phyloP scores from a whole-genome alignment of 2,797 vertebrate genomes.

The Acrocephalus scirpaceus region DNA sequence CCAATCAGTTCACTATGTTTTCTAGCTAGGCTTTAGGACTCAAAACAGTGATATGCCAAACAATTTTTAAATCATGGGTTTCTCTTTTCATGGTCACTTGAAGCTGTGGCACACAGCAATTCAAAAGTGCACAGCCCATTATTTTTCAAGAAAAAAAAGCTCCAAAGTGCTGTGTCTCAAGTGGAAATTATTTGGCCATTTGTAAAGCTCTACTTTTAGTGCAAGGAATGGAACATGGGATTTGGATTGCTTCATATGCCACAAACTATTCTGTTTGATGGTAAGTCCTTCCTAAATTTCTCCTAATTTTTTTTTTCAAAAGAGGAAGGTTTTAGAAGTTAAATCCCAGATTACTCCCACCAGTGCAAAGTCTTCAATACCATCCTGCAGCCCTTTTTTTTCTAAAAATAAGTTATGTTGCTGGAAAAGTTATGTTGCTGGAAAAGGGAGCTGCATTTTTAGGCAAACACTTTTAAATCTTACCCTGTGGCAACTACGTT shows the following conservation, averaged over 20 bases:
- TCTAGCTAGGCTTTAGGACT: not conserved
- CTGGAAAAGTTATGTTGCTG: not conserved
- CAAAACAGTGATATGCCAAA: not conserved
- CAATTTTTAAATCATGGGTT: not conserved
- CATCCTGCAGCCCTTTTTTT: not conserved
- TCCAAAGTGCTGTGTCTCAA: not conserved
- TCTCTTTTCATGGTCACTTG: not conserved
- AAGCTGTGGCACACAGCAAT: not conserved
- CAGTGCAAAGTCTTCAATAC: not conserved
- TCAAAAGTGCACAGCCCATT: not conserved
- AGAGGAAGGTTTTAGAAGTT: not conserved
- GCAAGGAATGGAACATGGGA: not conserved
- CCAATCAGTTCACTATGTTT: not conserved
- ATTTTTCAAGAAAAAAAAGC: not conserved
- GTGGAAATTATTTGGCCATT: not conserved
- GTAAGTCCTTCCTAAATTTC: not conserved
- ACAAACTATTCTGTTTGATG: not conserved
- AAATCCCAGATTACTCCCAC: not conserved
- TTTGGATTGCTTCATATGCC: not conserved
- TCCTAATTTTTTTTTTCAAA: not conserved
- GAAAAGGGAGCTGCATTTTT: not conserved
- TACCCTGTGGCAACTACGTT: not conserved
- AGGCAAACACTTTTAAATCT: not conserved
- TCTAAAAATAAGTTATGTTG: not conserved
- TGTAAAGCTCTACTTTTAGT: not conserved